Percentiles rank a stretch among this genome's conserved stretches.
phyloP scores from a whole-genome alignment of 1,140 invertebrate species.

The Drosophila kanapiae region DNA sequence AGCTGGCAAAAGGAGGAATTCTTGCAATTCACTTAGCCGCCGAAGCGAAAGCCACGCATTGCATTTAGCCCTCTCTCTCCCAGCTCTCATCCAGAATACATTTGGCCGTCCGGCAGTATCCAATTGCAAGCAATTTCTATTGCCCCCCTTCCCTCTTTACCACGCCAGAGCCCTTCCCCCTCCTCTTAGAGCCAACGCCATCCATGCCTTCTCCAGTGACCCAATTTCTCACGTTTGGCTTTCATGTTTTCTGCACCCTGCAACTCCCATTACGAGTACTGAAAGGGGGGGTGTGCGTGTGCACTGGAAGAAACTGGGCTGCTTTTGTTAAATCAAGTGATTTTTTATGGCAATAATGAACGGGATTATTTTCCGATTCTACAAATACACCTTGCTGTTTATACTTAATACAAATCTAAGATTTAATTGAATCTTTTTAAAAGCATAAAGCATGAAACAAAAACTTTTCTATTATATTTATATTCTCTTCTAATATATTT shows the following conservation, averaged over 20 bases:
- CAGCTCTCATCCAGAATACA: constrained; percentile 31
- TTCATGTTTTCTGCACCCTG: constrained; percentile 46
- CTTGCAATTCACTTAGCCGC: constrained; percentile 48
- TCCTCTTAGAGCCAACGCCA: neutral
- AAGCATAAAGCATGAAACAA: too few species aligned
- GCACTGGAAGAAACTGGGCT: neutral
- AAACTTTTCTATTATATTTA: too few species aligned
- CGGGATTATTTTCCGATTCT: too few species aligned
- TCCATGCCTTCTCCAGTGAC: constrained; percentile 53
- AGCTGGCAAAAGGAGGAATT: neutral
- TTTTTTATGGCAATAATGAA: neutral
- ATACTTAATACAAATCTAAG: too few species aligned
- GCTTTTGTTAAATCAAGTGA: neutral
- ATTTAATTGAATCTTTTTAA: too few species aligned
- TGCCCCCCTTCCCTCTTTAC: constrained; percentile 14
- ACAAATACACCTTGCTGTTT: too few species aligned
- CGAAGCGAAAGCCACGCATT: constrained; percentile 25
- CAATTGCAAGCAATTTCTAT: constrained; percentile 66
- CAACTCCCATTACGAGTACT: constrained; percentile 5
- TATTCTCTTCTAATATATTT: too few species aligned
- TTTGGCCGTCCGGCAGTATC: constrained; percentile 54
- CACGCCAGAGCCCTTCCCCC: neutral
- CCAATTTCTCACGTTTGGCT: constrained; percentile 66
- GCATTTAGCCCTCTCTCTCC: constrained; percentile 5
- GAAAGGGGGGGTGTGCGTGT: constrained; percentile 19